Percentiles rank a stretch among this genome's conserved stretches.
Evolutionary conservation across 2,888 invertebrate species (phyloP).

Genomic region (Allacma fusca): DNA sequence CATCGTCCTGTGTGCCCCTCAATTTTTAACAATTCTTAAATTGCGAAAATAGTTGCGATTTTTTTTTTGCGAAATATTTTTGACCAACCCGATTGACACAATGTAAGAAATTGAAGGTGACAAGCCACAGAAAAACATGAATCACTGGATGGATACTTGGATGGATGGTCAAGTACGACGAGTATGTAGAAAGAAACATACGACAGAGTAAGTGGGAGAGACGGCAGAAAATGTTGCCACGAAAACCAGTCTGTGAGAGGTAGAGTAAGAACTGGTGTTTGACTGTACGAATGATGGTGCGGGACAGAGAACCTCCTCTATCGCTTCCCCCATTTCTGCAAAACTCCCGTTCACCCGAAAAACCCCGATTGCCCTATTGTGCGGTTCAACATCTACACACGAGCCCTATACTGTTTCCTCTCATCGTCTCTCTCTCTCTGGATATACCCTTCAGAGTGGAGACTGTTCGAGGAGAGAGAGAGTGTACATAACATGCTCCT

Average conservation of each 20-base stretch:
- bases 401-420: background rate
- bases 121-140: conserved; percentile 13
- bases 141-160: conserved; percentile 36
- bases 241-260: conserved; percentile 28
- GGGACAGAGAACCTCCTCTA: conserved; percentile 31
- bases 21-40: too few species aligned
- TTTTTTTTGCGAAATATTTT: background rate
- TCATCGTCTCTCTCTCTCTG: background rate
- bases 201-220: conserved; percentile 3
- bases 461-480: too few species aligned
- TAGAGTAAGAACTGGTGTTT: conserved; percentile 17
- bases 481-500: background rate
- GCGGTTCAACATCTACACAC: conserved; percentile 16
- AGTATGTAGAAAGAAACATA: conserved; percentile 8
- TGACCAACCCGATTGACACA: conserved; percentile 6
- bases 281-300: conserved; percentile 33
- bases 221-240: conserved; percentile 30
- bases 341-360: conserved; percentile 36
- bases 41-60: background rate
- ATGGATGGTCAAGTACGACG: conserved; percentile 35
- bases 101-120: conserved; percentile 1
- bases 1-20: too few species aligned
- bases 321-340: conserved; percentile 29
- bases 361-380: conserved; percentile 36
- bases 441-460: background rate